phyloP scores from a whole-genome alignment of 2,888 invertebrate species.

The Erpobdella octoculata region DNA sequence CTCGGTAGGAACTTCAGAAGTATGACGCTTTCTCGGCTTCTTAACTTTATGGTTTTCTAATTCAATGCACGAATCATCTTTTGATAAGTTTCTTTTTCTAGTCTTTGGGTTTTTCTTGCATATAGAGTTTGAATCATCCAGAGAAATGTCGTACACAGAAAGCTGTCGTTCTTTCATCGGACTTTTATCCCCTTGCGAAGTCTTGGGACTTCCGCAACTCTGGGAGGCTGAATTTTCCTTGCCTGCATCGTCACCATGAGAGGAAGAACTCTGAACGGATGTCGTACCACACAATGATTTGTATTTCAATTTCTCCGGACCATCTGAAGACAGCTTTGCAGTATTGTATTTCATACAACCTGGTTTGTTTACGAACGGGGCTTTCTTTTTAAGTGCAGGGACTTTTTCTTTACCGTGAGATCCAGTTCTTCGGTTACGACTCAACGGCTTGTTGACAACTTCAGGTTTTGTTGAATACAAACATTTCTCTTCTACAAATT shows the following conservation, averaged over 20 bases:
- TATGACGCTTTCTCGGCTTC: neutral
- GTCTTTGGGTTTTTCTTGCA: neutral
- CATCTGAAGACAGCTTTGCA: neutral
- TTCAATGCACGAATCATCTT: neutral
- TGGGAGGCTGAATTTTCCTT: neutral
- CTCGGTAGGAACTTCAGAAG: no score
- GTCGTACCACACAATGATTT: neutral
- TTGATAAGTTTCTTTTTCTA: neutral
- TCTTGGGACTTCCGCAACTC: no score
- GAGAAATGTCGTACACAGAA: neutral
- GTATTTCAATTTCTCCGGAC: neutral
- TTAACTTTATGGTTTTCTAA: neutral
- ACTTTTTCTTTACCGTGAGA: neutral
- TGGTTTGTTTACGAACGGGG: neutral
- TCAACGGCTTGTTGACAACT: neutral
- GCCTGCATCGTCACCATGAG: neutral
- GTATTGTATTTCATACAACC: constrained; percentile 4
- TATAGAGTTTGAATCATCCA: neutral
- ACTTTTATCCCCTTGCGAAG: no score
- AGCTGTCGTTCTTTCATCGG: neutral
- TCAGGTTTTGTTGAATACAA: neutral
- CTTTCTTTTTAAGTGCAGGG: neutral
- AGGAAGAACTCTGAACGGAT: neutral
- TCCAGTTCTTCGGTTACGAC: no score
- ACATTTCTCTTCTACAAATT: no score